Evolutionary conservation across 2,888 invertebrate genomes (phyloP), one percentile per base, ranked within the genome.

Genomic region (Mechanitis messenoides): DNA sequence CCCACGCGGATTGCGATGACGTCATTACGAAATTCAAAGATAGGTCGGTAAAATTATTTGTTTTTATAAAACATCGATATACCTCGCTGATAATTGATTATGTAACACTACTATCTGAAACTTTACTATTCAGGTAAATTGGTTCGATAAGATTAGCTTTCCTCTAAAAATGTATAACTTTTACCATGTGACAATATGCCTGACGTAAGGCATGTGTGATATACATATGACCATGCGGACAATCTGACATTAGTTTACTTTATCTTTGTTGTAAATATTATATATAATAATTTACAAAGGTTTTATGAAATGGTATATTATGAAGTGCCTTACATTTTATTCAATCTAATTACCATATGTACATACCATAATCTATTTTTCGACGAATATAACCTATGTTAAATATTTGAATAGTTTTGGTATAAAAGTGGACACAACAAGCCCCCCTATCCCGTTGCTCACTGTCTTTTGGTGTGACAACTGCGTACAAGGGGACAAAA

Each of bases 401-500:
- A 35, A 5, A 35, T 35, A 46, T 28, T 20, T 2, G 4, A 7
- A 31, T 31, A 50, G 2, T 31, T 2, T 50, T 50, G 6, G 50
- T 9, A 7, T 9, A 50, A 33, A 9, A 33, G 33, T 56, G 12
- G 38, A 45, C 33, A 54, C 33, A 9, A 33, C 3, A 20, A 45
- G 59, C 82, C 84, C 84, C 80, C 77, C 67, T 62, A 76, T 83
- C 85, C 83, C 80, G 83, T 82, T 83, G 80, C 74, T 64, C 65
- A 74, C 74, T 78, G 79, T n/a, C 65, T 33, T 68, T 84, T 75
- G 80, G 75, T 75, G 64, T 72, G 75, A 65, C 72, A 77, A 75
- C 85, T 85, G 85, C 83, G 80, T 84, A 85, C 78, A 76, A 69
- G 75, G 83, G 85, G 84, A 79, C 69, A 78, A 66, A 78, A 58